These are phyloP conservation scores for Hybognathus amarus DNA, from an alignment of 2,797 vertebrate species.

Conservation along the genomic window DNA sequence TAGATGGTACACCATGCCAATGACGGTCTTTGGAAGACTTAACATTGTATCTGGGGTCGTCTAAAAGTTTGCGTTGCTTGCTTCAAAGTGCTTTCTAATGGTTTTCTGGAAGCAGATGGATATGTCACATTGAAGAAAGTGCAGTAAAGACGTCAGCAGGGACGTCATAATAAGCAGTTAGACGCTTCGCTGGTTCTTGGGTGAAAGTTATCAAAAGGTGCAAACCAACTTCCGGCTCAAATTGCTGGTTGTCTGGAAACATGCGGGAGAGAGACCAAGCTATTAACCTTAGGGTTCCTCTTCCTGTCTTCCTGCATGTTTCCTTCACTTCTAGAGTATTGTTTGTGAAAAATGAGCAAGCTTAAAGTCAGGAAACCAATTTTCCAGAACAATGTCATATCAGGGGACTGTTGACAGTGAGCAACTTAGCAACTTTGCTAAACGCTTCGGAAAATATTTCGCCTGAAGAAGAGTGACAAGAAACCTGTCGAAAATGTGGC, in stretches of 20 bases:
- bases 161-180: slow-evolving; percentile 41
- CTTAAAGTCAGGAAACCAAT: slow-evolving; percentile 23
- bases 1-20: not conserved
- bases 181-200: slow-evolving; percentile 20
- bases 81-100: slow-evolving; percentile 23
- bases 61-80: slow-evolving; percentile 20
- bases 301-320: slow-evolving; percentile 19
- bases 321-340: slow-evolving; percentile 28
- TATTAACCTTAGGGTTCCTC: slow-evolving; percentile 49
- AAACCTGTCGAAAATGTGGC: not conserved
- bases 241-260: slow-evolving; percentile 42
- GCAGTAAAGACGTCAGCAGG: not conserved
- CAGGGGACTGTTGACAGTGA: not conserved
- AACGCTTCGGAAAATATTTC: not conserved
- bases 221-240: slow-evolving; percentile 43
- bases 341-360: slow-evolving; percentile 33
- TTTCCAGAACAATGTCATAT: slow-evolving; percentile 43
- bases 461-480: slow-evolving; percentile 4
- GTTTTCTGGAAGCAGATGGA: slow-evolving; percentile 26
- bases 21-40: not conserved
- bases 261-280: not conserved
- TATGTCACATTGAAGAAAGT: not conserved
- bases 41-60: not conserved
- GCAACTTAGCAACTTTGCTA: not conserved
- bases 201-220: slow-evolving; percentile 18